phyloP scores from a whole-genome alignment of 2,113 vertebrate species.

The Furnarius figulus region DNA sequence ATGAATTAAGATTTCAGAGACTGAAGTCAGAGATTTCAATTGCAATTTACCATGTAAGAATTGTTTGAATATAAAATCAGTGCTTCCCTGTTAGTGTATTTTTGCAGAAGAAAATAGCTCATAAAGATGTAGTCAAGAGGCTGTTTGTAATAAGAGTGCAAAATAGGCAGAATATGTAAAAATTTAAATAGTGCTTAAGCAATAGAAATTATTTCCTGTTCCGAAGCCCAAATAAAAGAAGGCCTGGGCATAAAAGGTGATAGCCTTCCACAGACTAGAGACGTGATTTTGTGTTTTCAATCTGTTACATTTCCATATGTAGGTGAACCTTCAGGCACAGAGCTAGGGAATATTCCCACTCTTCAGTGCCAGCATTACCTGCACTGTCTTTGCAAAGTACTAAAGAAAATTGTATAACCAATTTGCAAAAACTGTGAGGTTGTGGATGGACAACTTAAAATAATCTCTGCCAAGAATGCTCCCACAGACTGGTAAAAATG shows the following conservation, averaged over 20 bases:
- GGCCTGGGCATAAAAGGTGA: neutral
- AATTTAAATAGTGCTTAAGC: neutral
- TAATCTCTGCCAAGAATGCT: neutral
- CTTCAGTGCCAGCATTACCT: neutral
- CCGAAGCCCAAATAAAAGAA: neutral
- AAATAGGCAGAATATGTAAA: neutral
- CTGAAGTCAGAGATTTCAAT: neutral
- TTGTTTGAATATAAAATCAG: neutral
- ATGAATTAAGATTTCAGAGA: neutral
- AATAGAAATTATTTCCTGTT: neutral
- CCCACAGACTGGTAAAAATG: neutral
- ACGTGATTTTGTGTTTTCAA: neutral
- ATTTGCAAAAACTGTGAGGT: neutral
- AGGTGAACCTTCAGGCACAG: neutral
- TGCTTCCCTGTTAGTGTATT: neutral
- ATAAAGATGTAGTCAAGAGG: neutral
- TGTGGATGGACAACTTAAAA: neutral
- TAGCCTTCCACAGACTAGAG: neutral
- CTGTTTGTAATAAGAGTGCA: neutral
- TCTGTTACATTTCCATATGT: neutral
- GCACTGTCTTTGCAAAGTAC: neutral
- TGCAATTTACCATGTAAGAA: neutral
- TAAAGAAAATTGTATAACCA: neutral
- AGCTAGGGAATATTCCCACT: neutral
- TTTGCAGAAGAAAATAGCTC: neutral